Evolutionary conservation across 2,888 invertebrate genomes (phyloP), one percentile per base, ranked within the genome.

Genomic region (Sturmia bella): DNA sequence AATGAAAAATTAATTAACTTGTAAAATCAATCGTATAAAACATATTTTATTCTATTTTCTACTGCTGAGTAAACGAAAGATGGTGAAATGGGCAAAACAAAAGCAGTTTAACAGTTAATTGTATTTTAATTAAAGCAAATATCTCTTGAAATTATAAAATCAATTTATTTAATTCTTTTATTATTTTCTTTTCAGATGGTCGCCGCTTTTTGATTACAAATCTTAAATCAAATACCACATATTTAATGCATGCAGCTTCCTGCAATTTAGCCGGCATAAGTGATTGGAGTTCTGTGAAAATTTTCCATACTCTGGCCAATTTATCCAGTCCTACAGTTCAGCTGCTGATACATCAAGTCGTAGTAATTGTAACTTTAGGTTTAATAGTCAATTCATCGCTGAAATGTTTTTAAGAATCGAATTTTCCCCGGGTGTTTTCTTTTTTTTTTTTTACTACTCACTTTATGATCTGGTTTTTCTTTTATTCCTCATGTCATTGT

Each of bases 201-300:
- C 91, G 91, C 52, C 91, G 90, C 24, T 93, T 92, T 85, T 86
- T 91, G 1, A 86, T 93, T 27, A 87, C 89, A 0, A 88, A 91
- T 64, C 88, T 93, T 12, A 86, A 89, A 45, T 89, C 89, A 15
- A 91, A 92, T 84, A 92, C 93, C 7, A 91, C 91, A 43, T 93
- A 93, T 87, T 90, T 92, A 75, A 89, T 93, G 84, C 89, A 92
- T 39, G 93, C 92, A 1, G 93, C 93, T 48, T 91, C 92, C 0
- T 89, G 89, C 63, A 93, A 93, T 87, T 87, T 90, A 27, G 93
- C 93, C 15, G 93, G 93, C 21, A 87, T 92, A n/a, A 91, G 91
- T 74, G 91, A 91, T 79, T 91, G 90, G 89, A 90, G 89, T 37
- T 85, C 85, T n/a, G 89, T 89, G 69, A 88, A 87, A 84, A 87